Evolutionary conservation across 2,797 vertebrate species (phyloP), one percentile per base, ranked within the genome.

Genomic region (Alca torda): DNA sequence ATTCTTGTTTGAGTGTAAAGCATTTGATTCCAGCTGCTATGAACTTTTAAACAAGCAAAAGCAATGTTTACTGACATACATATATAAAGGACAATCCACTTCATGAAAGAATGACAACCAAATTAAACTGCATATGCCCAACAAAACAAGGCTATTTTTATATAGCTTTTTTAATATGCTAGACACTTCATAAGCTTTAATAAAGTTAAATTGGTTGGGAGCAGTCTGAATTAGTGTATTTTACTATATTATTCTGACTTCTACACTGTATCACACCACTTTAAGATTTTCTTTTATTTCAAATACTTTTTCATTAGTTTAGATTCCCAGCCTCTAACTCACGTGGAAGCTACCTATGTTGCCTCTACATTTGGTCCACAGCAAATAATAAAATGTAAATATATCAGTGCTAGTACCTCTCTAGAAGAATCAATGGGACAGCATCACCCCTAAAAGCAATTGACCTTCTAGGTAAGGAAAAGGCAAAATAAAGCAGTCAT

Each of bases 21-120:
- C 31, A 68, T 81, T 94, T 95, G 79, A 88, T 86, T 85, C 76
- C 93, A 90, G 91, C 82, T 94, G 85, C 53, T 93, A 41, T 28
- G 73, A 83, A 87, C 79, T 53, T 85, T 53, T 35, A 77, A 45
- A 79, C 21, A 89, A 67, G 68, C 16, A 59, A 82, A 82, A 84
- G 7, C 64, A 70, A 83, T 9, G n/a, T 63, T 25, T 87, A 50
- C 60, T 56, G 39, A 89, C 79, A 76, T 81, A 41, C 14, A 53
- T 79, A 76, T 81, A 53, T 79, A 93, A 77, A 24, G 13, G 35
- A 57, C 35, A 92, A 78, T 16, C 5, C 31, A 51, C 13, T 76
- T 45, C 1, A 0, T 5, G 82, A 83, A 61, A 61, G 37, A 90
- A 65, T 7, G 5, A 39, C 19, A 30, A 87, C 39, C 20, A 72